phyloP scores from a whole-genome alignment of 2,888 invertebrate species.

The Melinopterus prodromus region DNA sequence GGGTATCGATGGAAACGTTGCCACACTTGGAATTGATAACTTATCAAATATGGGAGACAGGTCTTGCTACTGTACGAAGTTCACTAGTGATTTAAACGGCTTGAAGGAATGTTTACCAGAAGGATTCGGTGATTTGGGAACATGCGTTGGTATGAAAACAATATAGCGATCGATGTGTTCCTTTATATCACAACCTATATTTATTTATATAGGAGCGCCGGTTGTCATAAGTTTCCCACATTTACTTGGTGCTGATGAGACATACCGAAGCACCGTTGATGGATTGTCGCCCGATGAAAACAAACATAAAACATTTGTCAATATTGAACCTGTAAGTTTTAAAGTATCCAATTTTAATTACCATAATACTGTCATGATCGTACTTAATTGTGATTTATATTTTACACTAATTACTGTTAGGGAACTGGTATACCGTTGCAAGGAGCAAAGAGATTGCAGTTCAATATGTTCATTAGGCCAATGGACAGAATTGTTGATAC shows the following conservation, averaged over 20 bases:
- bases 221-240: slow-evolving; percentile 78
- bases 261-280: slow-evolving; percentile 62
- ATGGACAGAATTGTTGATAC: slow-evolving; percentile 49
- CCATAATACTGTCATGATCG: slow-evolving; percentile 5
- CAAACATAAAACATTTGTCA: slow-evolving; percentile 71
- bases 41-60: slow-evolving; percentile 30
- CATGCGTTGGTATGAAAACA: slow-evolving; percentile 36
- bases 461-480: slow-evolving; percentile 71
- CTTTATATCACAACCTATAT: background rate
- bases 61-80: slow-evolving; percentile 38
- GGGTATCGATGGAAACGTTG: slow-evolving; percentile 34
- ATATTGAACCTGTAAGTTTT: slow-evolving; percentile 75
- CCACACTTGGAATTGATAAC: slow-evolving; percentile 17
- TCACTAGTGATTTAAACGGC: slow-evolving; percentile 32
- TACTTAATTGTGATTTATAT: slow-evolving; percentile 14
- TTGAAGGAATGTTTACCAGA: slow-evolving; percentile 37
- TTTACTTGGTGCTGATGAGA: slow-evolving; percentile 63
- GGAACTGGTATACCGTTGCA: slow-evolving; percentile 69
- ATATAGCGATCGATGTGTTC: background rate
- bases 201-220: slow-evolving; percentile 66
- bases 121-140: slow-evolving; percentile 40
- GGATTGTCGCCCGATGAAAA: slow-evolving; percentile 68
- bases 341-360: too few species aligned
- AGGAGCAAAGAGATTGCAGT: slow-evolving; percentile 72
- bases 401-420: slow-evolving; percentile 38